A percentile compares a stretch with the other conserved stretches of the same genome.
Conservation (phyloP, 2,888 invertebrate species). For the Amiota minor region DNA sequence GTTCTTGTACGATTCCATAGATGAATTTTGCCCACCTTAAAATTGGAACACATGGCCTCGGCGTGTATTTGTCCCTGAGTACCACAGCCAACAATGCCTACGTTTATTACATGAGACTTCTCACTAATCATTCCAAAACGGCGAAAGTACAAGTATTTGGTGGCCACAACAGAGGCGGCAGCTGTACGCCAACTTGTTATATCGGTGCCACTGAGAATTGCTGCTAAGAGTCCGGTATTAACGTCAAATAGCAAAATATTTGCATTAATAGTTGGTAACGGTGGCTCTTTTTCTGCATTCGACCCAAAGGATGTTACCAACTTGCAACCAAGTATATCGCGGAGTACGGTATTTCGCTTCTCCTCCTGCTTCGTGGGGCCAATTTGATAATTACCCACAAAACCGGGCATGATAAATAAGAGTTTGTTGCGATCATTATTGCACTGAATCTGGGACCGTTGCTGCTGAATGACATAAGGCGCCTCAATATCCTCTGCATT, state of each 20-base stretch:
- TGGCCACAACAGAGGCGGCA: constrained; percentile 76
- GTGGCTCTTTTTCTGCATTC: constrained; percentile 66
- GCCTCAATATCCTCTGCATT: background rate
- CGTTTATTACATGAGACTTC: constrained; percentile 40
- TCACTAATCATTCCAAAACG: constrained; percentile 52
- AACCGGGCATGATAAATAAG: constrained; percentile 75
- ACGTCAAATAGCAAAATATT: constrained; percentile 74
- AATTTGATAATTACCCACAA: constrained; percentile 69
- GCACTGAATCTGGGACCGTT: constrained; percentile 63
- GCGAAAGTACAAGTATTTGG: constrained; percentile 74
- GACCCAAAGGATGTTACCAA: constrained; percentile 73
- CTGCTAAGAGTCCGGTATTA: constrained; percentile 73
- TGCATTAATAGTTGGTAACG: constrained; percentile 73
- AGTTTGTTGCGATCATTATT: constrained; percentile 57
- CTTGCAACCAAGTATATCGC: constrained; percentile 74
- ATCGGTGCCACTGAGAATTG: constrained; percentile 75
- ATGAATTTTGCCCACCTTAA: constrained; percentile 74
- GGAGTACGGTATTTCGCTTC: constrained; percentile 49
- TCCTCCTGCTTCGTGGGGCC: constrained; percentile 35
- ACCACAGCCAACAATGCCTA: constrained; percentile 76
- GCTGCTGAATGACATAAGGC: constrained; percentile 65
- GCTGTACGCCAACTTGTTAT: constrained; percentile 78
- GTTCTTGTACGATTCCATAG: constrained; percentile 76
- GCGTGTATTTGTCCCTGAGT: constrained; percentile 75
- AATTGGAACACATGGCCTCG: constrained; percentile 74